These are phyloP conservation scores for Apamea epomidion DNA, from an alignment of 2,888 invertebrate genomes.

Conservation along the genomic window DNA sequence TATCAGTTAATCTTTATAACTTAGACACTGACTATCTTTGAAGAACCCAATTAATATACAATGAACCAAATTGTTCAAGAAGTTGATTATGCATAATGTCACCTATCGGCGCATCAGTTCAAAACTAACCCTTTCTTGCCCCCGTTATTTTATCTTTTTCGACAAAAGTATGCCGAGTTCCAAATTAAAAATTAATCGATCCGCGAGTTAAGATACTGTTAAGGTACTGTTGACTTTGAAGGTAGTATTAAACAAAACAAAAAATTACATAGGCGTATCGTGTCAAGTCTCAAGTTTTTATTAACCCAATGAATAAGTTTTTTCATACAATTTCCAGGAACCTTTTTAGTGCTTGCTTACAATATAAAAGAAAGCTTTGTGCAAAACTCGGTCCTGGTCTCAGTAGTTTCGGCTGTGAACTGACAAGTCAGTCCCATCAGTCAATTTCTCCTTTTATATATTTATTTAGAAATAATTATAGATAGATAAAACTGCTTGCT, in stretches of 20 bases:
- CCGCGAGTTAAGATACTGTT: no score
- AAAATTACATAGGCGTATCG: neutral
- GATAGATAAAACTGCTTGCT: neutral
- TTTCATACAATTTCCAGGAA: neutral
- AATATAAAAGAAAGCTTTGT: neutral
- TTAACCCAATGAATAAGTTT: no score
- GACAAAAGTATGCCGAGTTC: neutral
- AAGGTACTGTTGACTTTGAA: no score
- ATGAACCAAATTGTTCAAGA: neutral
- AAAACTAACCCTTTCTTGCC: neutral
- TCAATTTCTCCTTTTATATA: neutral
- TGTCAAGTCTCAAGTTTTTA: neutral
- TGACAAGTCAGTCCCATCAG: neutral
- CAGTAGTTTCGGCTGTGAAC: neutral
- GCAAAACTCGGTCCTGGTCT: neutral
- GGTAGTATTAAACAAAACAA: neutral
- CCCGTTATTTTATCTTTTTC: neutral
- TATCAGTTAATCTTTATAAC: neutral
- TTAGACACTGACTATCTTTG: neutral
- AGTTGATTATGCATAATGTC: neutral
- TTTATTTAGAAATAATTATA: neutral
- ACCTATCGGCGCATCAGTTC: neutral
- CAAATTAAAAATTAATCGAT: neutral
- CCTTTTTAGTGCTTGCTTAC: neutral
- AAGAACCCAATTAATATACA: neutral